Evolutionary conservation across 2,113 vertebrate species (phyloP).

Genomic region (Hypanus sabinus): DNA sequence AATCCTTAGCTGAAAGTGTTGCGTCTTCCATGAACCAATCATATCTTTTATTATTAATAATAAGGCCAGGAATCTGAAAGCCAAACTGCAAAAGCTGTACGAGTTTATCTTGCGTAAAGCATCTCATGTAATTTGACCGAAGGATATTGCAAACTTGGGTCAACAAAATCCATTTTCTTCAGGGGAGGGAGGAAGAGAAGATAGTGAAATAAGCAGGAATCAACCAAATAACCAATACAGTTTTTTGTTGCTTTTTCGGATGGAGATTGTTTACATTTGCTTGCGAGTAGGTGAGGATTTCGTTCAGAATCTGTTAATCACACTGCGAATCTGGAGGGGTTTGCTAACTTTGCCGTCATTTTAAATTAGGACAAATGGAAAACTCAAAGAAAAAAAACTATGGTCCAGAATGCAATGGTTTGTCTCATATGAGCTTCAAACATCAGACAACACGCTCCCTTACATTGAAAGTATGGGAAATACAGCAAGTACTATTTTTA

Average conservation of each 20-base stretch:
- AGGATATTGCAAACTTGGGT: neutral
- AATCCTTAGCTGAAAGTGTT: conserved; percentile 24
- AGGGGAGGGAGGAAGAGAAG: neutral
- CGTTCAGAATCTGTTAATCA: conserved; percentile 11
- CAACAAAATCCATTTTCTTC: neutral
- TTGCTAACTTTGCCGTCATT: neutral
- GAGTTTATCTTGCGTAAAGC: neutral
- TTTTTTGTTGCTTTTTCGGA: neutral
- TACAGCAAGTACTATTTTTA: neutral
- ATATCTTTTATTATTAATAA: neutral
- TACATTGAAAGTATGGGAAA: neutral
- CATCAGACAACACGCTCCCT: neutral
- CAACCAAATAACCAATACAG: neutral
- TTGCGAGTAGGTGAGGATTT: neutral
- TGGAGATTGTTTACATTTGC: neutral
- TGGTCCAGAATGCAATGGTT: neutral
- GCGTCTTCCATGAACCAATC: conserved; percentile 1
- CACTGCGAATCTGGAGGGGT: neutral
- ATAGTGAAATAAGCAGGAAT: neutral
- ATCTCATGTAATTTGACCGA: neutral
- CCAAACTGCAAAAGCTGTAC: neutral
- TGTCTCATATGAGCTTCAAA: neutral
- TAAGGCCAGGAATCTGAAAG: neutral
- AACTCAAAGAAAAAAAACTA: neutral
- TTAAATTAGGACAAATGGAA: neutral